Conservation (phyloP, 2,113 vertebrate genomes). For the Capreolus pygargus region DNA sequence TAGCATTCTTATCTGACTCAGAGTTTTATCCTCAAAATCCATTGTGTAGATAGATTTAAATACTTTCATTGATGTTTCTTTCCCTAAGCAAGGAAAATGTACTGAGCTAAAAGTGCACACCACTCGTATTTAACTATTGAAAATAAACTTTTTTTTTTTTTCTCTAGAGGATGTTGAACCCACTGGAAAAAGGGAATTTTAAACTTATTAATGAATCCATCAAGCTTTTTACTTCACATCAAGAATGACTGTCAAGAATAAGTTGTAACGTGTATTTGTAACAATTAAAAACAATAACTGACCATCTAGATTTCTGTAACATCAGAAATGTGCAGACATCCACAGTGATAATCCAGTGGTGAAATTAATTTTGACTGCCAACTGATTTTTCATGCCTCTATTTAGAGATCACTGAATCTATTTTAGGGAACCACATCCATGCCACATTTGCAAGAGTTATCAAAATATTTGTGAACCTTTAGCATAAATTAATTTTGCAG, state of each 20-base stretch:
- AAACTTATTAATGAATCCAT: neutral
- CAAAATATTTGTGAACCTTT: neutral
- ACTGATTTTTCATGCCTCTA: neutral
- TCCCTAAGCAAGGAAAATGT: neutral
- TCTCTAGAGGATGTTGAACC: neutral
- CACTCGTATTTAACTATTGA: neutral
- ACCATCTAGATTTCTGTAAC: neutral
- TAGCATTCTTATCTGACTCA: neutral
- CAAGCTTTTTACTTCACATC: neutral
- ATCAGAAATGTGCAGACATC: neutral
- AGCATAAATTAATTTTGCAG: constrained; percentile 6
- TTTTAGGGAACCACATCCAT: neutral
- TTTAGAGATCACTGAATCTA: neutral
- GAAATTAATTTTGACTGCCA: neutral
- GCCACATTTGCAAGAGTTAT: neutral
- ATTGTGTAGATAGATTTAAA: neutral
- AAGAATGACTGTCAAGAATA: neutral
- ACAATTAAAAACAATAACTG: neutral
- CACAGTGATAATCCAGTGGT: neutral
- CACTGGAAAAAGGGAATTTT: neutral
- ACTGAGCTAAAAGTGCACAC: neutral
- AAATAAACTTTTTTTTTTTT: neutral
- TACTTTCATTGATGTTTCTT: neutral
- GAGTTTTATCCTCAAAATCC: neutral
- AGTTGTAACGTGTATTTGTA: neutral